Base-by-base conservation (phyloP, 2,888 invertebrate species). In the Drepana falcataria region DNA sequence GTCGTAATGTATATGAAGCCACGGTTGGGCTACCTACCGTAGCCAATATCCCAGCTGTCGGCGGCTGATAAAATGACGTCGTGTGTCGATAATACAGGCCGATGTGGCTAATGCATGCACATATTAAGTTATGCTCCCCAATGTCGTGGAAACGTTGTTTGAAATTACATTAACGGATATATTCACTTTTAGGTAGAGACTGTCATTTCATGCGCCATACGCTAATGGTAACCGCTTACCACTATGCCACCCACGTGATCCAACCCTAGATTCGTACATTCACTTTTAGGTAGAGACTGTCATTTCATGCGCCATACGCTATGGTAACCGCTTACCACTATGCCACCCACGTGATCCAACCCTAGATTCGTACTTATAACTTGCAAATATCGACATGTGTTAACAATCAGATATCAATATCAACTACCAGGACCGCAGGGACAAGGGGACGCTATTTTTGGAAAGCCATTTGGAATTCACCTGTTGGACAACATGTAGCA, bases 371-470 rank as follows among this genome's bases (percentile, higher is more conserved):
- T 21, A 21, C 21, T 21, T 21, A 21, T 21, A 21, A 21, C 21
- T 21, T 21, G 21, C 21, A 21, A 21, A 21, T 21, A 21, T 21
- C 61, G 61, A 59, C 67, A 66, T 69, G 58, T 73, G 70, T 63
- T 65, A 51, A 56, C 61, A 63, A 66, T 67, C 63, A 58, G 55
- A 56, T 44, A 37, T 37, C 37, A 3, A 21, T 21, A 21, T 5
- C 37, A 37, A 37, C 37, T 33, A 49, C 49, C 49, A 48, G 55
- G 53, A 52, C 9, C 47, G 34, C 47, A 40, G 35, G 4, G 49
- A 49, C 51, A 47, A 37, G 53, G 54, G 52, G 53, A 35, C 47
- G 51, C 53, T 37, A 51, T 49, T 37, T 21, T 47, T 41, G 49
- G 49, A 44, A 41, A 53, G 4, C 5, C 5, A 4, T 37, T 37